Conservation (phyloP, 2,113 vertebrate genomes). For the Nibea albiflora region DNA sequence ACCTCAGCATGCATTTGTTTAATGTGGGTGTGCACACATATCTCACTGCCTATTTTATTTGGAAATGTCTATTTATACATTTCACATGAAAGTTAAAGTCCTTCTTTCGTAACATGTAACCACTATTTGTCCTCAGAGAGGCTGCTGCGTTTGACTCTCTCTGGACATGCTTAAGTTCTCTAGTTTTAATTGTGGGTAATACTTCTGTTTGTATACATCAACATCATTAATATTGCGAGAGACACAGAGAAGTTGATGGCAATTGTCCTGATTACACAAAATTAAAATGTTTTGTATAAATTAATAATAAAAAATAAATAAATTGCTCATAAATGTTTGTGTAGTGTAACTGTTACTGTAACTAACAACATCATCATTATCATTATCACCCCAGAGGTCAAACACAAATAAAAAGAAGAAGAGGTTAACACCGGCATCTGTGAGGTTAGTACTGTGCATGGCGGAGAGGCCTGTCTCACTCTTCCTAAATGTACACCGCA, state of each 20-base stretch:
- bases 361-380: background rate
- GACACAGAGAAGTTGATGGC: background rate
- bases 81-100: background rate
- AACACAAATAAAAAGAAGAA: background rate
- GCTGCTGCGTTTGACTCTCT: slow-evolving; percentile 14
- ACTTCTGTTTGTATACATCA: slow-evolving; percentile 40
- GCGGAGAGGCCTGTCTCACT: slow-evolving; percentile 42
- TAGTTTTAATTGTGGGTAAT: slow-evolving; percentile 19
- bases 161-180: slow-evolving; percentile 47
- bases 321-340: slow-evolving; percentile 21
- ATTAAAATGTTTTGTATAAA: slow-evolving; percentile 30
- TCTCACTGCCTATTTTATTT: background rate
- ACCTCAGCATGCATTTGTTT: background rate
- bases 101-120: slow-evolving; percentile 1
- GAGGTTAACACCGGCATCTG: slow-evolving; percentile 19
- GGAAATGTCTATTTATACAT: slow-evolving; percentile 3
- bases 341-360: background rate
- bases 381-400: background rate
- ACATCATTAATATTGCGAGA: slow-evolving; percentile 39
- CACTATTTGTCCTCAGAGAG: background rate
- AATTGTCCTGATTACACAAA: background rate
- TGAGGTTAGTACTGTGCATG: slow-evolving; percentile 28
- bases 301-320: slow-evolving; percentile 45
- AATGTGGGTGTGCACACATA: background rate
- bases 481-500: slow-evolving; percentile 21